These are phyloP conservation scores for Rosalia funebris DNA, from an alignment of 2,888 invertebrate genomes.

Conservation along the genomic window DNA sequence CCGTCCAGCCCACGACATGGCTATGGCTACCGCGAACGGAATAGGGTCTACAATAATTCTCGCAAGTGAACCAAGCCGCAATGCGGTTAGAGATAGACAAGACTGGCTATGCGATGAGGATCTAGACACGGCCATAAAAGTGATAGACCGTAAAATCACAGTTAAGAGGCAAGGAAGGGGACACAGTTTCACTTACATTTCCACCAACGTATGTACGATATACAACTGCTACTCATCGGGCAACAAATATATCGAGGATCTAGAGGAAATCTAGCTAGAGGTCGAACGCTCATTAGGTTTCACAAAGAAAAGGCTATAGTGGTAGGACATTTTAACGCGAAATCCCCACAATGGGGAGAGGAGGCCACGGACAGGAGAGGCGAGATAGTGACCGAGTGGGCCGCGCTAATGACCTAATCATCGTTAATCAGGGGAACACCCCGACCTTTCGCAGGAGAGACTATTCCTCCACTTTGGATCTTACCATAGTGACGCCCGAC, in stretches of 20 bases:
- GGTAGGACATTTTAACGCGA: not conserved
- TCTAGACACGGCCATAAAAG: constrained; percentile 29
- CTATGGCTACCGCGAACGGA: not conserved
- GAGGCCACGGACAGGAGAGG: not conserved
- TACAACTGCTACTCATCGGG: constrained; percentile 17
- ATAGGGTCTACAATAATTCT: not conserved
- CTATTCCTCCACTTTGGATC: not conserved
- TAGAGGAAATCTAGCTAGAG: constrained; percentile 19
- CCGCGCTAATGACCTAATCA: not conserved
- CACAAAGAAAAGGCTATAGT: not conserved
- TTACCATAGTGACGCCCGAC: not conserved
- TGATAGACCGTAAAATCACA: constrained; percentile 16
- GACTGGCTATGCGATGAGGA: constrained; percentile 28
- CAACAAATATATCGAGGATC: constrained; percentile 25
- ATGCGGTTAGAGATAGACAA: constrained; percentile 19
- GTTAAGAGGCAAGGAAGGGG: constrained; percentile 26
- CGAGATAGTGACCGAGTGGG: not conserved
- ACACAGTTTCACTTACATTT: constrained; percentile 1
- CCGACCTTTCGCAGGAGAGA: not conserved
- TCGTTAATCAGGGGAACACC: not conserved
- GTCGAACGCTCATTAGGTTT: constrained; percentile 15
- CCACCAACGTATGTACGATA: not conserved
- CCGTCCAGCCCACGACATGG: constrained; percentile 2
- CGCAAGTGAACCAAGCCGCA: constrained; percentile 23
- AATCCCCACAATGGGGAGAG: not conserved